These are phyloP conservation scores for Spatulosminthurus flaviceps DNA, from an alignment of 2,888 invertebrate genomes.

Conservation along the genomic window DNA sequence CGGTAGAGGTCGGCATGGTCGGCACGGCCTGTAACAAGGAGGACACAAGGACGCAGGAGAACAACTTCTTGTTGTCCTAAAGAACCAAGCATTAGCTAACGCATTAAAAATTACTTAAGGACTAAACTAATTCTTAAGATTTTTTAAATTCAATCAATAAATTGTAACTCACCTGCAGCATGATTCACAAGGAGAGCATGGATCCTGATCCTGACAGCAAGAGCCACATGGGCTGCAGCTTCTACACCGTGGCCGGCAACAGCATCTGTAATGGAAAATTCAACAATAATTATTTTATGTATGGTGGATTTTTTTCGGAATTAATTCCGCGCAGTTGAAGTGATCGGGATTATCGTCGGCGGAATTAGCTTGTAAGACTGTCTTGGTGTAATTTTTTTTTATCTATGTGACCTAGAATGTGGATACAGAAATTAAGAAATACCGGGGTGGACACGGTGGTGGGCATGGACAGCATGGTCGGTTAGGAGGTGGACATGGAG, in stretches of 20 bases:
- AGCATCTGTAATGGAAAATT: neutral
- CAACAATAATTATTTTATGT: no score
- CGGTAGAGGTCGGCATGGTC: neutral
- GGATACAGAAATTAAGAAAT: neutral
- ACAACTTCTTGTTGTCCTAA: slow-evolving; percentile 5
- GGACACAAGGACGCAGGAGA: neutral
- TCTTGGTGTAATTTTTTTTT: no score
- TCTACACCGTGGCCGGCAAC: neutral
- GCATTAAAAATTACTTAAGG: no score
- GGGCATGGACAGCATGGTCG: neutral
- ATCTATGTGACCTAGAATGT: no score
- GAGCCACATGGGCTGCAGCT: neutral
- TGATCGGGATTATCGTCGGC: no score
- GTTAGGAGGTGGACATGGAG: neutral
- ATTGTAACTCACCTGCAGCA: neutral
- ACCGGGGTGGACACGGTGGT: neutral
- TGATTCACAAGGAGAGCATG: neutral
- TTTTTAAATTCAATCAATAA: no score
- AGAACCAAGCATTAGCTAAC: no score
- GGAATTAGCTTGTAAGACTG: no score
- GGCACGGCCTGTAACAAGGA: neutral
- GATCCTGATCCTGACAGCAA: neutral
- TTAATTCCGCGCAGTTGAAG: no score
- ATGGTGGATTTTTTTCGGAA: no score
- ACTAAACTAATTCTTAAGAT: no score